A percentile compares a stretch with the other conserved stretches of the same genome.
Conservation (phyloP, 1,140 invertebrate genomes). For the Schlechtendalia chinensis region DNA sequence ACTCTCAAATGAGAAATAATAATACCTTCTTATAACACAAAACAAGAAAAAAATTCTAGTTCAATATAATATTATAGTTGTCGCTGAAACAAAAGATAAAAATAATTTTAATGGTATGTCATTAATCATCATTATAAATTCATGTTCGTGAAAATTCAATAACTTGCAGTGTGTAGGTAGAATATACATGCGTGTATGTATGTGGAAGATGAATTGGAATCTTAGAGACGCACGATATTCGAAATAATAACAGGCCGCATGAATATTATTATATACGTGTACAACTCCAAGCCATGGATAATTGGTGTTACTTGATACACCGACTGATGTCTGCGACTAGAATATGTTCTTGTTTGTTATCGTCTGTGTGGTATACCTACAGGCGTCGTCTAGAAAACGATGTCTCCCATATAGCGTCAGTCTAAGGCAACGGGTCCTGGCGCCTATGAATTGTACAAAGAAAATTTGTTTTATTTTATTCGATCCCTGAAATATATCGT, state of each 20-base stretch:
- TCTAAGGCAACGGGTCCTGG: neutral
- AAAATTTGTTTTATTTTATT: constrained; percentile 9
- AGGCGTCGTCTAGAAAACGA: neutral
- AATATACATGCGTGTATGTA: neutral
- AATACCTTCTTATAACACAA: neutral
- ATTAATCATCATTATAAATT: constrained; percentile 23
- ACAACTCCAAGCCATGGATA: constrained; percentile 1
- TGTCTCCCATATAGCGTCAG: neutral
- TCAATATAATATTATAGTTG: neutral
- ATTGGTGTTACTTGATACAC: constrained; percentile 15
- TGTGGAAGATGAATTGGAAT: constrained; percentile 4
- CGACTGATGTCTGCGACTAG: neutral
- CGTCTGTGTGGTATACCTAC: constrained; percentile 25
- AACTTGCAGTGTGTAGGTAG: neutral
- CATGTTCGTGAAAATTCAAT: constrained; percentile 4
- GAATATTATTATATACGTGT: constrained; percentile 4
- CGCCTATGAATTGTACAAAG: neutral
- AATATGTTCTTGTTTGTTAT: constrained; percentile 11
- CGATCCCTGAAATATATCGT: neutral
- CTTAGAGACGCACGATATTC: constrained; percentile 21
- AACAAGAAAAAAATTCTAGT: no score
- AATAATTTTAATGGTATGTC: constrained; percentile 6
- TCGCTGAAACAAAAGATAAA: neutral
- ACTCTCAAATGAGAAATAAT: neutral
- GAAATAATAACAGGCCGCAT: constrained; percentile 26